Percentiles rank a stretch among this genome's conserved stretches.
These are phyloP conservation scores for Drosophila fuyamai DNA, from an alignment of 1,140 invertebrate species.

Conservation along the genomic window DNA sequence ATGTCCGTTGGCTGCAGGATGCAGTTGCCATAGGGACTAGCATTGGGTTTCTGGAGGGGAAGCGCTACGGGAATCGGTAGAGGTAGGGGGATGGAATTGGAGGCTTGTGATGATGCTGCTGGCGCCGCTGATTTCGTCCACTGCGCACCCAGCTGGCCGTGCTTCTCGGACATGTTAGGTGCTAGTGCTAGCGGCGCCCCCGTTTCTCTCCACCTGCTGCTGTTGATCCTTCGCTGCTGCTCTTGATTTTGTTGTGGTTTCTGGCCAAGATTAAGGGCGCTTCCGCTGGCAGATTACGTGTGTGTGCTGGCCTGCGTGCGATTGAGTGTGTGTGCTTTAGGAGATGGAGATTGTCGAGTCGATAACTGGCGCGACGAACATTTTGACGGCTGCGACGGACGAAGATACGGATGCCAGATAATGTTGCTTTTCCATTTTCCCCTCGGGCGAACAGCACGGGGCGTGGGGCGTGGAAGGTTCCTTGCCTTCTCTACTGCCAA, in stretches of 20 bases:
- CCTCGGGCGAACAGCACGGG: constrained; percentile 15
- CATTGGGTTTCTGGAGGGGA: constrained; percentile 46
- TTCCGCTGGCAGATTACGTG: constrained; percentile 32
- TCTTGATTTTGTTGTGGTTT: constrained; percentile 42
- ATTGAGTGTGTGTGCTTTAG: constrained; percentile 58
- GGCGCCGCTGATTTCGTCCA: constrained; percentile 75
- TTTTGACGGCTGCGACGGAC: constrained; percentile 59
- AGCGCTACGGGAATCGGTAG: constrained; percentile 30
- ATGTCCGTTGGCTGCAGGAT: constrained; percentile 52
- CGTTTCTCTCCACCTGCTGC: constrained; percentile 12
- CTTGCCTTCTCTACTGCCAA: constrained; percentile 30
- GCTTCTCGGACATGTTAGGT: constrained; percentile 83
- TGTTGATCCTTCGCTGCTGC: constrained; percentile 20
- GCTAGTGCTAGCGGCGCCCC: constrained; percentile 56
- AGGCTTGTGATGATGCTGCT: constrained; percentile 48
- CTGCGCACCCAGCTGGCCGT: constrained; percentile 78
- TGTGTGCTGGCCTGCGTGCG: constrained; percentile 21
- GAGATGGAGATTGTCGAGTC: constrained; percentile 80
- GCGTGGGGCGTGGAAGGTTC: constrained; percentile 27
- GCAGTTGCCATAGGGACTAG: constrained; percentile 49
- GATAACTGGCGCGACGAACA: constrained; percentile 77
- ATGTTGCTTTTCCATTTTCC: constrained; percentile 67
- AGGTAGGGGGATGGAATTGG: constrained; percentile 22
- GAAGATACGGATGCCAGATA: constrained; percentile 79
- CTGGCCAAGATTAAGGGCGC: constrained; percentile 27